Conservation (phyloP, 2,113 vertebrate genomes). For the Corythornis madagascariensis region DNA sequence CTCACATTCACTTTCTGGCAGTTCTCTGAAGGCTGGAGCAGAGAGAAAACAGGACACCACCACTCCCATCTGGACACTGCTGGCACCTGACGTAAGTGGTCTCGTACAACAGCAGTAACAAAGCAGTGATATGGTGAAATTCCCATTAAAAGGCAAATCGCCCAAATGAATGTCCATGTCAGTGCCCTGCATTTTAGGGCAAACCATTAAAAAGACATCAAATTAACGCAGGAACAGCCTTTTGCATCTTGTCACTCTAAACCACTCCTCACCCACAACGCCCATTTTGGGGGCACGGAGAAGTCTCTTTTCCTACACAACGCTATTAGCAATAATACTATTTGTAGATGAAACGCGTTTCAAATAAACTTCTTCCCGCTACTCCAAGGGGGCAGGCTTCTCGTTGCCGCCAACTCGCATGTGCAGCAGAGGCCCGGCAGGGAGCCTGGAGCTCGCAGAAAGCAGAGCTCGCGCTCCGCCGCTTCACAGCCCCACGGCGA, state of each 20-base stretch:
- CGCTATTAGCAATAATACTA: rapidly evolving
- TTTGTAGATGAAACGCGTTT: rapidly evolving
- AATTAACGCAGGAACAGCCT: not conserved
- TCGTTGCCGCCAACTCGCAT: rapidly evolving
- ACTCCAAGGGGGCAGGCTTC: rapidly evolving
- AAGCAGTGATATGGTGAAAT: rapidly evolving
- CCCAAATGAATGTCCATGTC: rapidly evolving
- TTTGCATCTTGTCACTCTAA: not conserved
- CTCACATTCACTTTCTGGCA: not conserved
- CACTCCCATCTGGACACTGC: rapidly evolving
- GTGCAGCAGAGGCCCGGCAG: rapidly evolving
- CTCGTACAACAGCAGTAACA: rapidly evolving
- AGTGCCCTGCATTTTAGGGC: not conserved
- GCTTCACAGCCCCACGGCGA: no score
- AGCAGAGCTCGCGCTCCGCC: not conserved
- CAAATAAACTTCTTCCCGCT: not conserved
- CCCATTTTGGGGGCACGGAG: rapidly evolving
- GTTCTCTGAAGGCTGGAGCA: not conserved
- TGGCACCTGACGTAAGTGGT: rapidly evolving
- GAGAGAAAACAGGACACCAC: rapidly evolving
- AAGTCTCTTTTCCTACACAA: not conserved
- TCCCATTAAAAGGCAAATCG: not conserved
- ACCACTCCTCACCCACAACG: not conserved
- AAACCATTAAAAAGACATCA: not conserved
- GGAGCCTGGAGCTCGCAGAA: no score